Evolutionary conservation across 2,113 vertebrate species (phyloP), one percentile per base, ranked within the genome.

Genomic region (Corythoichthys haematopterus): DNA sequence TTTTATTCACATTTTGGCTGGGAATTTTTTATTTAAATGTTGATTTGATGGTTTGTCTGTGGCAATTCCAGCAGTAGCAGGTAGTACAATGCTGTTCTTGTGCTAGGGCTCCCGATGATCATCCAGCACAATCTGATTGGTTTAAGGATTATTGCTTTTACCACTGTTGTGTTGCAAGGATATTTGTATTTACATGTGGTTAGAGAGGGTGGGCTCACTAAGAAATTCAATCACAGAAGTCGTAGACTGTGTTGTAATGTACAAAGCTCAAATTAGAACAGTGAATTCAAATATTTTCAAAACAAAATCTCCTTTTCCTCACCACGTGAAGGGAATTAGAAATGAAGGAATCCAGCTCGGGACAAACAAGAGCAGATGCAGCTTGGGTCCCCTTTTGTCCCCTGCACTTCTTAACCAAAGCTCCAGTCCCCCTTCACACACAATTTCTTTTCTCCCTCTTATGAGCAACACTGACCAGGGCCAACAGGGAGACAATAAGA

Each of bases 121-220:
- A 68, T 60, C 78, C 59, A 76, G 83, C 37, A 45, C 78, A 85
- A 80, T 76, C 78, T 71, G 74, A 84, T 68, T 80, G 85, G 78
- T 73, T 46, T 71, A 63, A 71, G 78, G 71, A 73, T 75, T 71
- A 64, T 64, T 40, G 72, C 72, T 75, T 71, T 68, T 71, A 10
- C 53, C 70, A 69, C 55, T 51, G 20, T 2, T 0, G 61, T 67
- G 68, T 71, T 64, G 74, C 81, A 77, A 84, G 53, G 8, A 52
- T 38, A 45, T 16, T 48, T 70, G 68, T 75, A 64, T 77, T 57
- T 20, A 58, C 45, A 67, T 65, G 1, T 4, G 46, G 50, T 14
- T 56, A 15, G 50, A 10, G n/a, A 52, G 37, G 70, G 59, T 36
- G 43, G 40, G 64, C 2, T 64, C 36, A 36, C 56, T 48, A 55